Base-by-base conservation (phyloP, 2,113 vertebrate species). In the Conger conger region DNA sequence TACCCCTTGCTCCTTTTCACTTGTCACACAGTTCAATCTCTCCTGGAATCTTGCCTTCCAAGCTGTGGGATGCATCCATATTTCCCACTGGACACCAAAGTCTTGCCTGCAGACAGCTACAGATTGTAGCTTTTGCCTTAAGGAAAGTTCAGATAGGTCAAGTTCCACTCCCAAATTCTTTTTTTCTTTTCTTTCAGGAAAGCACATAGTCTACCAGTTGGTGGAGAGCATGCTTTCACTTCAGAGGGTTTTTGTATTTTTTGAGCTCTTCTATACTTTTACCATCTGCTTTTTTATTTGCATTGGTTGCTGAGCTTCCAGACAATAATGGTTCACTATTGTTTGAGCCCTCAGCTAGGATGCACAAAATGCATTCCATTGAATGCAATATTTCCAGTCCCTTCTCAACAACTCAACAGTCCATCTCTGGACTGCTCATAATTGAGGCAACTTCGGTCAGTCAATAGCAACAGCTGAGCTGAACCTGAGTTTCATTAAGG, bases 271-370 rank as follows among this genome's bases (percentile, higher is more conserved):
- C 40, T 9, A 3, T 42, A 30, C 1, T 79, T 42, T 79, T 38
- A 7, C 38, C 37, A 38, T 38, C 2, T 83, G 17, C 11, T 80
- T 73, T 0, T 81, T 82, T 82, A n/a, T n/a, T 36, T 84, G 23
- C 30, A 37, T 40, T 88, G 83, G 88, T 90, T 83, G 84, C 86
- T 79, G 42, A 53, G 27, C 78, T 60, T 40, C 60, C 60, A 90
- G 81, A 91, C 83, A 91, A 92, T 87, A 86, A 37, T 27, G 11
- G 33, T 86, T 91, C 90, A 87, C 90, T 92, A n/a, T 90, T 88
- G 85, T 81, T 57, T 83, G 33, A 82, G 80, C 23, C 4, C 57
- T 77, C 54, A 42, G 37, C 54, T 86, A 88, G 90, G 85, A 90
- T 87, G 88, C 53, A 36, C 77, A n/a, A 89, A 91, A 93, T 84